A percentile compares a stretch with the other conserved stretches of the same genome.
These are phyloP conservation scores for Tetragonula clypearis DNA, from an alignment of 1,140 invertebrate species.

Conservation along the genomic window DNA sequence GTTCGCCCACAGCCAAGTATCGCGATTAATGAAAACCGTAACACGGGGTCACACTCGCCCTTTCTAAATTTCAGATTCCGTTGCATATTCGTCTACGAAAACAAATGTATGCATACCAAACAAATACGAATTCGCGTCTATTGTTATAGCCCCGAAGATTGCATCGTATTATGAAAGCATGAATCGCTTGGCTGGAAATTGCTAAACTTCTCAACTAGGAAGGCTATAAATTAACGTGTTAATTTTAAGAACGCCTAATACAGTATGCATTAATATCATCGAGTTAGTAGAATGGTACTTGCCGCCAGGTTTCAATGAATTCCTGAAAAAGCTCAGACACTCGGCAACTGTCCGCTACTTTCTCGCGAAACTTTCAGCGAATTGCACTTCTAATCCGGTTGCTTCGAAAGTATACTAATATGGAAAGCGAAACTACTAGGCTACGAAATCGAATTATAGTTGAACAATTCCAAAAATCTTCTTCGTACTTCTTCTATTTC, in stretches of 20 bases:
- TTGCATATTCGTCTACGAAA: neutral
- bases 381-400: neutral
- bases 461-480: no score
- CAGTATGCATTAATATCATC: conserved; percentile 39
- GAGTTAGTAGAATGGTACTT: neutral
- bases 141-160: neutral
- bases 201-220: conserved; percentile 27
- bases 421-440: neutral
- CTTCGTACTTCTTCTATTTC: no score
- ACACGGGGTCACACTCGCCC: neutral
- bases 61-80: neutral
- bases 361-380: neutral
- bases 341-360: neutral
- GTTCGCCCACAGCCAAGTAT: no score
- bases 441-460: neutral
- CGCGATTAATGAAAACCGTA: neutral
- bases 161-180: conserved; percentile 32
- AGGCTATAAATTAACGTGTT: conserved; percentile 18
- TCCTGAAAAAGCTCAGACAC: neutral
- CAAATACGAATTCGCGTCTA: conserved; percentile 2
- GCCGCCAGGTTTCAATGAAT: conserved; percentile 32
- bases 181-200: neutral
- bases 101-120: conserved; percentile 20
- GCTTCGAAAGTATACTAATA: neutral
- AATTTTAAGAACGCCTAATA: conserved; percentile 26